Conservation (phyloP, 1,140 invertebrate genomes). For the Leptinotarsa defecta region DNA sequence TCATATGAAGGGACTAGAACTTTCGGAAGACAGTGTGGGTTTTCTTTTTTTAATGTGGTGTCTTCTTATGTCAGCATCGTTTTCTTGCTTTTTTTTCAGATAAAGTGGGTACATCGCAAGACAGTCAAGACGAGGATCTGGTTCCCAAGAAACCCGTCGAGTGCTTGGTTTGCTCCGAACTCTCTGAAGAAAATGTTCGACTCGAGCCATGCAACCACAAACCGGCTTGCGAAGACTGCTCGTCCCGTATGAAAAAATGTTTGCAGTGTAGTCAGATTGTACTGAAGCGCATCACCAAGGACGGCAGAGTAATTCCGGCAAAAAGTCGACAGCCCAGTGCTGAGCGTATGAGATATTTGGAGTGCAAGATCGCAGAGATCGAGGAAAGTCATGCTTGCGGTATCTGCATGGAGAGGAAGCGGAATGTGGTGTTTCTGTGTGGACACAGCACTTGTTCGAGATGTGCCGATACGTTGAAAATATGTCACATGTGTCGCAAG, state of each 20-base stretch:
- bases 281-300: constrained; percentile 60
- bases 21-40: no score
- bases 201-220: constrained; percentile 79
- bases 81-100: constrained; percentile 29
- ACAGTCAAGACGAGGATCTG: constrained; percentile 45
- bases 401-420: constrained; percentile 78
- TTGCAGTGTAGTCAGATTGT: constrained; percentile 70
- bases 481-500: constrained; percentile 92
- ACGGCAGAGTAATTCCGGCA: constrained; percentile 59
- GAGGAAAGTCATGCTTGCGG: constrained; percentile 82
- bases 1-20: no score
- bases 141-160: constrained; percentile 59
- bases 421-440: constrained; percentile 86
- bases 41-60: no score
- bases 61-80: neutral
- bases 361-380: constrained; percentile 84
- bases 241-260: constrained; percentile 80
- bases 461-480: constrained; percentile 80
- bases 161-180: constrained; percentile 76
- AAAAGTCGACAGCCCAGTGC: constrained; percentile 64
- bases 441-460: constrained; percentile 85
- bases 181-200: constrained; percentile 64
- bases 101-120: constrained; percentile 46
- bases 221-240: constrained; percentile 78
- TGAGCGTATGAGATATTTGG: constrained; percentile 75